Conservation (phyloP, 2,888 invertebrate species). For the Fabriciana adippe region DNA sequence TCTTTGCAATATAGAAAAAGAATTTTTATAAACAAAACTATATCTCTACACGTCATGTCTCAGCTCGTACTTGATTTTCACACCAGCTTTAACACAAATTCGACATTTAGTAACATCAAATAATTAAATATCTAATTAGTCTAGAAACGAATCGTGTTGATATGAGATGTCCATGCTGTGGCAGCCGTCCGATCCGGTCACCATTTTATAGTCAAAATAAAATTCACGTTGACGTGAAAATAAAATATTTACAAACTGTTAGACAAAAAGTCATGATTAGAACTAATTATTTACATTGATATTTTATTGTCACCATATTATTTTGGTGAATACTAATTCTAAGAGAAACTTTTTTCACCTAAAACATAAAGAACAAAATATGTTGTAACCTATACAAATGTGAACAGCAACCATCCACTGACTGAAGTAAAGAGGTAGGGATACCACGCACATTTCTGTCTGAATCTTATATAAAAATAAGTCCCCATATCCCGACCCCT, state of each 20-base stretch:
- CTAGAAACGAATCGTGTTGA: constrained; percentile 58
- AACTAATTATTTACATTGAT: constrained; percentile 77
- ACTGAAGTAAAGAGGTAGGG: constrained; percentile 42
- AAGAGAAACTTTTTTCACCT: constrained; percentile 35
- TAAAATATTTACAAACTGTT: constrained; percentile 64
- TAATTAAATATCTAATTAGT: constrained; percentile 49
- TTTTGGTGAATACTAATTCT: constrained; percentile 68
- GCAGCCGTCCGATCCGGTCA: constrained; percentile 19
- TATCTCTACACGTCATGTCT: not conserved
- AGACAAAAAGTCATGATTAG: constrained; percentile 60
- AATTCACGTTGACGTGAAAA: constrained; percentile 50
- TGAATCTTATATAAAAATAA: constrained; percentile 40
- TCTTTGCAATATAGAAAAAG: constrained; percentile 29
- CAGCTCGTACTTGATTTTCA: constrained; percentile 12
- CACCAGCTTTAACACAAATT: constrained; percentile 34
- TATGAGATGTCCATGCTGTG: constrained; percentile 53
- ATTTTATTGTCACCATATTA: constrained; percentile 80
- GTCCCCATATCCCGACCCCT: constrained; percentile 46
- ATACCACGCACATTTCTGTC: constrained; percentile 33
- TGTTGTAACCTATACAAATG: constrained; percentile 4
- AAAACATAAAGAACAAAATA: constrained; percentile 27
- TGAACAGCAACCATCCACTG: constrained; percentile 39
- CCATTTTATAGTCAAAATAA: constrained; percentile 41
- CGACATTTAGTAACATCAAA: constrained; percentile 45
- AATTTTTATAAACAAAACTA: constrained; percentile 24